Evolutionary conservation across 2,888 invertebrate species (phyloP), one percentile per base, ranked within the genome.

Genomic region (Masnerella sp.): DNA sequence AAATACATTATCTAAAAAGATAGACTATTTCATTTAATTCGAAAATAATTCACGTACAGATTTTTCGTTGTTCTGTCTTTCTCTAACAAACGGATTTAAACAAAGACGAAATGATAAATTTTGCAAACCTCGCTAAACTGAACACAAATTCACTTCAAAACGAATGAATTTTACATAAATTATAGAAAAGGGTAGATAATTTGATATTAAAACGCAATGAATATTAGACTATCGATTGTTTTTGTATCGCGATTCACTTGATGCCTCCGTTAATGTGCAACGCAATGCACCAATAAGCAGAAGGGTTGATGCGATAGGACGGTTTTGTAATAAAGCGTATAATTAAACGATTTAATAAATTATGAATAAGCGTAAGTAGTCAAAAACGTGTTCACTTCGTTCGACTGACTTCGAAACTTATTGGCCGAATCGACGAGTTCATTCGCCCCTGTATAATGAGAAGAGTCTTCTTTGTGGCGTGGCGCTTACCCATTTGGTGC

Each of bases 391-490:
- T 43, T 9, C 43, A 17, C 14, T 15, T 34, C 15, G 22, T 34
- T 54, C 14, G 40, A 7, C 17, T 12, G 11, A 4, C 0, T 52
- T 0, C 25, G n/a, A 28, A 32, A 32, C n/a, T 45, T 58, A 12
- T 22, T 28, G 15, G 28, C 1, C 8, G 5, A 20, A 34, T 45
- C 17, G 45, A 38, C 28, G 28, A 11, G 20, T 54, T 43, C 11
- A 20, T 32, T 40, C n/a, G n/a, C 1, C 56, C 34, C 14, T 11
- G 25, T 43, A 18, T 18, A 17, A 8, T 17, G 43, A 45, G 18
- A 52, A 59, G n/a, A 15, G n/a, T 28, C 18, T 52, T 61, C 30
- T 69, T 59, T 54, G 56, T 54, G 25, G 32, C 32, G 32, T 11
- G 14, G 17, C 30, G 45, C 36, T 64, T 38, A 59, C 56, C 52